These are phyloP conservation scores for Cynaeus angustus DNA, from an alignment of 2,888 invertebrate genomes.

Conservation along the genomic window DNA sequence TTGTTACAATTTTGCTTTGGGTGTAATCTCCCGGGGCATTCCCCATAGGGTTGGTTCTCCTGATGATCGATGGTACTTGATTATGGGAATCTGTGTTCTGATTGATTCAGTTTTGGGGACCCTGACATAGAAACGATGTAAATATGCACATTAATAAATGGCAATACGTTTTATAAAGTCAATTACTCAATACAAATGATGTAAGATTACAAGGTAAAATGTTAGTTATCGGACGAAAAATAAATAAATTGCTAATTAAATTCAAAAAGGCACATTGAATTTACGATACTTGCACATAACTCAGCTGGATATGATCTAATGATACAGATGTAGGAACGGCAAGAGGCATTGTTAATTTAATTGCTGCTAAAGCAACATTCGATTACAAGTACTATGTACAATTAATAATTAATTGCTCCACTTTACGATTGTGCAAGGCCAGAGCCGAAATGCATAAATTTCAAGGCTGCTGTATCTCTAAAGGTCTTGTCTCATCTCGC, in stretches of 20 bases:
- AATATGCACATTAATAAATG: slow-evolving; percentile 52
- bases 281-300: slow-evolving; percentile 10
- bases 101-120: slow-evolving; percentile 44
- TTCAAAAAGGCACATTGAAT: slow-evolving; percentile 23
- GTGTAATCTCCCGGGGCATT: slow-evolving; percentile 1
- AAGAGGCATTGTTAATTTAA: slow-evolving; percentile 31
- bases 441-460: slow-evolving; percentile 41
- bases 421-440: slow-evolving; percentile 27
- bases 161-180: slow-evolving; percentile 55
- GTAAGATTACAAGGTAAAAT: slow-evolving; percentile 55
- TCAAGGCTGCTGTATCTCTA: slow-evolving; percentile 16
- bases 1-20: slow-evolving; percentile 10
- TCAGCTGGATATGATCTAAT: slow-evolving; percentile 39
- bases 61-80: slow-evolving; percentile 35
- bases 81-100: slow-evolving; percentile 42
- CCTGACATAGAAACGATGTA: slow-evolving; percentile 51
- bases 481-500: slow-evolving; percentile 36
- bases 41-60: slow-evolving; percentile 7
- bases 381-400: slow-evolving; percentile 14
- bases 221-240: slow-evolving; percentile 40
- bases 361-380: slow-evolving; percentile 27
- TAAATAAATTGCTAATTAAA: slow-evolving; percentile 39
- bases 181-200: slow-evolving; percentile 60
- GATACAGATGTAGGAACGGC: slow-evolving; percentile 24
- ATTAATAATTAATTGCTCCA: slow-evolving; percentile 12